Percentiles rank a stretch among this genome's conserved stretches.
These are phyloP conservation scores for Ostrea edulis DNA, from an alignment of 1,140 invertebrate species.

Conservation along the genomic window DNA sequence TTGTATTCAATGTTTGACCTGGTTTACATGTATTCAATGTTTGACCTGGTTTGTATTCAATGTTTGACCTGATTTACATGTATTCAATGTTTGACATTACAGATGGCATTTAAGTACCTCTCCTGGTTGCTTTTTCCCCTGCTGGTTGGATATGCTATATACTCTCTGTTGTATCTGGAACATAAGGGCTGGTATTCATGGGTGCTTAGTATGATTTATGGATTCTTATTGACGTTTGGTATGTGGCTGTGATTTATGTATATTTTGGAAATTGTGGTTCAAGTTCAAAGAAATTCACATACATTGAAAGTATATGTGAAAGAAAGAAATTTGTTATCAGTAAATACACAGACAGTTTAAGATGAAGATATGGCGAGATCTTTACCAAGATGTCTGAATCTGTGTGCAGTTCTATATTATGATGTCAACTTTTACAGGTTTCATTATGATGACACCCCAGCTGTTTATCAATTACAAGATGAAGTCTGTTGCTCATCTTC, in stretches of 20 bases:
- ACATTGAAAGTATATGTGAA: too few species aligned
- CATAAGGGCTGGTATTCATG: conserved; percentile 98
- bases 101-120: conserved; percentile 95
- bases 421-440: conserved; percentile 83
- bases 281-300: too few species aligned
- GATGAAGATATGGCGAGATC: too few species aligned
- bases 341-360: too few species aligned
- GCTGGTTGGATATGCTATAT: conserved; percentile 93
- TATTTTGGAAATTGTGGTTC: conserved; percentile 27
- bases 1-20: too few species aligned
- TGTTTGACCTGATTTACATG: too few species aligned
- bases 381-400: neutral
- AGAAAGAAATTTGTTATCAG: too few species aligned
- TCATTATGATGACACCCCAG: conserved; percentile 99
- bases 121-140: conserved; percentile 97
- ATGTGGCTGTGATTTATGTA: conserved; percentile 64
- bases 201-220: conserved; percentile 96
- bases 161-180: conserved; percentile 97
- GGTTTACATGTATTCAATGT: too few species aligned
- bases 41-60: too few species aligned
- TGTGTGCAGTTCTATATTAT: neutral
- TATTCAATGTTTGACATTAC: conserved; percentile 42
- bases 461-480: conserved; percentile 99
- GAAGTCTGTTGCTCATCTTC: conserved; percentile 98
- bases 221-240: conserved; percentile 98